Evolutionary conservation across 2,113 vertebrate species (phyloP).

Genomic region (Xenopus borealis): DNA sequence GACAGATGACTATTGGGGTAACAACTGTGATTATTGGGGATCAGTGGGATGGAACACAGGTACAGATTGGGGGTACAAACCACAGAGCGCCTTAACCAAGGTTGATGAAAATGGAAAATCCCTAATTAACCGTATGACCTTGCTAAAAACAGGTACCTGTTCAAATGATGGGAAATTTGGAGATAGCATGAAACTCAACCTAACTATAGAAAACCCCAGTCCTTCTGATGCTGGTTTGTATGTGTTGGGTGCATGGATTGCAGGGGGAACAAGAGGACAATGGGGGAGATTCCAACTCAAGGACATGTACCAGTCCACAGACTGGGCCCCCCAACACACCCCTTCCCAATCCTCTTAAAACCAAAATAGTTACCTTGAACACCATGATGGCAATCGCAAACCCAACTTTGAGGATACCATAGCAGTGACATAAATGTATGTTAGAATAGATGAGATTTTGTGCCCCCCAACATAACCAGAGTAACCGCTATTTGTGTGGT

Average conservation of each 20-base stretch:
- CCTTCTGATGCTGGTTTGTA: neutral
- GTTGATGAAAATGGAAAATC: no score
- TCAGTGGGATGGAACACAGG: conserved; percentile 9
- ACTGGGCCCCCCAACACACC: no score
- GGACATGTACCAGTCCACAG: neutral
- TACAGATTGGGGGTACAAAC: neutral
- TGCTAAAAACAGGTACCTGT: neutral
- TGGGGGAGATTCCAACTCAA: neutral
- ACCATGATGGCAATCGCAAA: neutral
- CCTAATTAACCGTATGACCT: neutral
- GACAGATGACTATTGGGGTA: conserved; percentile 3
- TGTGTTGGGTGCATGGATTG: neutral
- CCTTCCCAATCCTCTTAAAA: neutral
- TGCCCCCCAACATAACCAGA: neutral
- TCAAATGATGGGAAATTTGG: neutral
- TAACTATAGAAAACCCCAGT: conserved; percentile 3
- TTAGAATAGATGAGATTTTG: neutral
- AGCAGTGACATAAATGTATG: neutral
- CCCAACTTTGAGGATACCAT: neutral
- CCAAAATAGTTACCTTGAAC: neutral
- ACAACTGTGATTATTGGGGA: no score
- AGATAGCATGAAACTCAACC: neutral
- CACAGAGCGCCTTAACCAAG: neutral
- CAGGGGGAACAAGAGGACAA: neutral
- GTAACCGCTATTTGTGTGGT: neutral